Base-by-base conservation (phyloP, 2,888 invertebrate species). In the Nebria salina region DNA sequence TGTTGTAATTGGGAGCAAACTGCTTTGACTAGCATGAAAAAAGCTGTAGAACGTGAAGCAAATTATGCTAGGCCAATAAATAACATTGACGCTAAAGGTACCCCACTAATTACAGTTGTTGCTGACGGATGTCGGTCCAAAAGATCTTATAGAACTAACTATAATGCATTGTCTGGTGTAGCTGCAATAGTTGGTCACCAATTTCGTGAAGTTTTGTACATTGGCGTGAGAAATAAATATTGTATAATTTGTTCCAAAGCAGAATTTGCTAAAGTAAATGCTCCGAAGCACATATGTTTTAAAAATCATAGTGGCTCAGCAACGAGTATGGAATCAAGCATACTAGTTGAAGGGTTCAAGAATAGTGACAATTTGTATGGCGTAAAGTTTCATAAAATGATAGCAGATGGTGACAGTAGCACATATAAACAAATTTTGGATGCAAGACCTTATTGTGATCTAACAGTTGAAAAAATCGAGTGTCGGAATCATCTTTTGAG, bases 271-370 rank as follows among this genome's bases (percentile, higher is more conserved):
- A 34, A 76, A 25, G 15, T 26, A 68, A 11, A 9, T n/a, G n/a
- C 41, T 6, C 15, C 34, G 34, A 3, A 65, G 8, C 76, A 76
- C 34, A 76, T 9, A 4, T 76, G 76, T 76, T 76, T 13, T 66
- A 76, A 76, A 76, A 76, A 68, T 66, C 66, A 41, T n/a, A 34
- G 3, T 9, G 68, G 68, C 25, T 66, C 34, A 68, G 65, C 68
- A 9, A 76, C 76, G 11, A 66, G 41, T n/a, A 76, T 76, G 76
- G 76, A 76, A 76, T 26, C 68, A n/a, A 66, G 41, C 41, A 76
- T 76, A 41, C 54, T 76, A 15, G 76, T 76, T 25, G 65, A 75
- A 75, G 75, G 65, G 13, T 75, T 75, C 26, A n/a, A 11, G 11
- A 54, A 75, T 8, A 75, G 75, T 75, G 20, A 64, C 0, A 25